These are phyloP conservation scores for Epizoanthus ramosus DNA, from an alignment of 92 coral and sea anemone genomes.

Conservation along the genomic window DNA sequence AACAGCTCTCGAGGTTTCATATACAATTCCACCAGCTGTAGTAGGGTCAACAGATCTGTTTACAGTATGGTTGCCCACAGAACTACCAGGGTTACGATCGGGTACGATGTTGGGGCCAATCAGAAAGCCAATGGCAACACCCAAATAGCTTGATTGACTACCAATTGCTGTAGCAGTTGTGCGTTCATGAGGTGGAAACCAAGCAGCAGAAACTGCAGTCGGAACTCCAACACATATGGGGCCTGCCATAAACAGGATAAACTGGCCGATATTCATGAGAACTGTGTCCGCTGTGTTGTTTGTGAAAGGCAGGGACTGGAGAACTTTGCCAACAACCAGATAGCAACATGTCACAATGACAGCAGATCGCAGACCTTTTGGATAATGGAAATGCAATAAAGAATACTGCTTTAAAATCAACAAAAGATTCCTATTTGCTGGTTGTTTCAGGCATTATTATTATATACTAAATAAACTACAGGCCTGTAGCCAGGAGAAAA, in stretches of 20 bases:
- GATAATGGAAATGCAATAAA: background rate
- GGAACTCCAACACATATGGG: conserved; percentile 33
- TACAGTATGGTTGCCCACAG: too few species aligned
- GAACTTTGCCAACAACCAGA: conserved; percentile 26
- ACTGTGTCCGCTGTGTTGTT: background rate
- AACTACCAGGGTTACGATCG: background rate
- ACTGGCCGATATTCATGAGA: conserved; percentile 23
- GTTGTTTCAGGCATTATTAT: too few species aligned
- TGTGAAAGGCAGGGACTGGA: conserved; percentile 18
- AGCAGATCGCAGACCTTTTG: conserved; percentile 31
- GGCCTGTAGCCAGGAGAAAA: too few species aligned
- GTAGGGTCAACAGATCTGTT: too few species aligned
- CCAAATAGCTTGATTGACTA: conserved; percentile 19
- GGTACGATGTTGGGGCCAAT: conserved; percentile 23
- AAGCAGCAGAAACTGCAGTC: conserved; percentile 25
- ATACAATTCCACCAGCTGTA: too few species aligned
- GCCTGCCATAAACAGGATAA: conserved; percentile 20
- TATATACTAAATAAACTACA: too few species aligned
- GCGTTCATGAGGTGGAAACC: conserved; percentile 31
- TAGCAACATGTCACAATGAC: conserved; percentile 14
- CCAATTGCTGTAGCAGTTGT: conserved; percentile 28
- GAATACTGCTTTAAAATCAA: too few species aligned
- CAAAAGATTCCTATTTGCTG: too few species aligned
- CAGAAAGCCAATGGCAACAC: conserved; percentile 22
- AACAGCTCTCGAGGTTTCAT: too few species aligned